Percentiles rank a stretch among this genome's conserved stretches.
Conservation (phyloP, 2,797 vertebrate species). For the Mus minutoides region DNA sequence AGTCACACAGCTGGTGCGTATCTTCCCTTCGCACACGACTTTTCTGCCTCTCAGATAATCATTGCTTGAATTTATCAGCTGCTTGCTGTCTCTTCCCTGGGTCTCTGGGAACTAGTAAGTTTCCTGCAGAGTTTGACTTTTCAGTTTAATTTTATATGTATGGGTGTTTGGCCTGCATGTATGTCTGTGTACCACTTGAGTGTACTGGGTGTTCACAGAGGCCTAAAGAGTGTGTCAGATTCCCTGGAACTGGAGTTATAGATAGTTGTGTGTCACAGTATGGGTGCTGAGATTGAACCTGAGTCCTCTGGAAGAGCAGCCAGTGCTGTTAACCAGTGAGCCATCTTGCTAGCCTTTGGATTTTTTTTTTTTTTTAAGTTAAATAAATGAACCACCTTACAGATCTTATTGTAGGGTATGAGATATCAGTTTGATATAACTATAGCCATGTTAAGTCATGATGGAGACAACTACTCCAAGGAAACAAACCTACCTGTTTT, state of each 20-base stretch:
- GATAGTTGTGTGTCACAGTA: not conserved
- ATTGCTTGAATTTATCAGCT: not conserved
- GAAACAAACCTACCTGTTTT: not conserved
- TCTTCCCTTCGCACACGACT: not conserved
- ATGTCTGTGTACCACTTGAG: not conserved
- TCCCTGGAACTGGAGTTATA: not conserved
- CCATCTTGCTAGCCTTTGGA: not conserved
- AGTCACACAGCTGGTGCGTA: not conserved
- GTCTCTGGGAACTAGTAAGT: not conserved
- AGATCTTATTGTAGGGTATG: not conserved
- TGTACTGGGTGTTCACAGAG: not conserved
- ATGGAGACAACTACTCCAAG: not conserved
- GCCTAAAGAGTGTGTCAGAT: not conserved
- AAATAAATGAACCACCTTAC: not conserved
- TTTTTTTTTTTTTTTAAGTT: not conserved
- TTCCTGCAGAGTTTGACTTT: not conserved
- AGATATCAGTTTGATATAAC: not conserved
- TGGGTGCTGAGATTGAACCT: not conserved
- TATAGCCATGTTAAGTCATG: not conserved
- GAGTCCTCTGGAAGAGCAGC: not conserved
- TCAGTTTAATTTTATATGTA: not conserved
- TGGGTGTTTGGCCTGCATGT: not conserved
- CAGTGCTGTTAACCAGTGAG: not conserved
- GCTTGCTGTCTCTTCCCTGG: not conserved
- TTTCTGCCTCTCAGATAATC: not conserved